These are phyloP conservation scores for Carcina quercana DNA, from an alignment of 2,888 invertebrate species.

Conservation along the genomic window DNA sequence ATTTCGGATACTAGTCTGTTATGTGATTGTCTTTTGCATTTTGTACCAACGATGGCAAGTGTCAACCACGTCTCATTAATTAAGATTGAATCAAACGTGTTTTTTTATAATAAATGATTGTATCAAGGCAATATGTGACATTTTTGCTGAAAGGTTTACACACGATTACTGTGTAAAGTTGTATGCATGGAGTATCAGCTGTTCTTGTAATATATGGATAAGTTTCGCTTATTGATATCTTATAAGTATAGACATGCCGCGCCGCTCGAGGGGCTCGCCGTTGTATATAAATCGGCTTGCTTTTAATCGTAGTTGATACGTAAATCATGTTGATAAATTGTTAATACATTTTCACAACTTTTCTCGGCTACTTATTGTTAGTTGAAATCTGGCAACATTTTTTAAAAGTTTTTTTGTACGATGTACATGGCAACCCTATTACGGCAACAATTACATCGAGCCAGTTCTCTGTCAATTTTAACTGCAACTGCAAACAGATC, in stretches of 20 bases:
- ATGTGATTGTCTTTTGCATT: constrained; percentile 70
- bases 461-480: too few relatives aligned
- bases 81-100: constrained; percentile 55
- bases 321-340: too few relatives aligned
- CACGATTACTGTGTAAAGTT: constrained; percentile 15
- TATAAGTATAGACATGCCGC: not conserved
- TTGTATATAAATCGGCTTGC: not conserved
- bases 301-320: too few relatives aligned
- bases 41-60: constrained; percentile 61
- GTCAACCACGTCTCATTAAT: constrained; percentile 68
- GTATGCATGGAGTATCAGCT: too few relatives aligned
- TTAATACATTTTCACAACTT: too few relatives aligned
- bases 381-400: too few relatives aligned
- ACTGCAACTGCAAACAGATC: too few relatives aligned
- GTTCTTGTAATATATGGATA: not conserved
- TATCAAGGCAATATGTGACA: constrained; percentile 61
- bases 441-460: too few relatives aligned
- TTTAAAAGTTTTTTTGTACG: too few relatives aligned
- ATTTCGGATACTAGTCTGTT: constrained; percentile 71
- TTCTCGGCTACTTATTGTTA: too few relatives aligned
- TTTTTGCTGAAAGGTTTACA: constrained; percentile 50
- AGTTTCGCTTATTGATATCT: not conserved
- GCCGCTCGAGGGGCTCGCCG: not conserved
- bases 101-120: constrained; percentile 48
- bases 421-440: too few relatives aligned